Evolutionary conservation across 2,888 invertebrate genomes (phyloP), one percentile per base, ranked within the genome.

Genomic region (Mycalesis mineus): DNA sequence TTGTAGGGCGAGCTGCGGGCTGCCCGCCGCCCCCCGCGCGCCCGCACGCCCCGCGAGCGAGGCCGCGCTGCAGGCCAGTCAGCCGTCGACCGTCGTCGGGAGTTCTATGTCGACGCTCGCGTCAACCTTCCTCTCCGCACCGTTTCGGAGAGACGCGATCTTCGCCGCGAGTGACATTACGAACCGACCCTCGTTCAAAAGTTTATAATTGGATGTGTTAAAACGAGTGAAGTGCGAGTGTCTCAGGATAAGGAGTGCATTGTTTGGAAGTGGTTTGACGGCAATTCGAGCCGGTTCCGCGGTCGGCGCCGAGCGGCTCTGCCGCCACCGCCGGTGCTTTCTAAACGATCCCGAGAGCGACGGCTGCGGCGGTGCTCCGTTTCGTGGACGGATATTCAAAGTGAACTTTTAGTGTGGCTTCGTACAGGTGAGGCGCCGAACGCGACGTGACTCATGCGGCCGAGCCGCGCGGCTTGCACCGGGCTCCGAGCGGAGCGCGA

Each of bases 1-100:
- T 82, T 82, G 74, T 82, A 81, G 85, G 81, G 77, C 81, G 75
- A 71, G 73, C 74, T 72, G 78, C 72, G 74, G 69, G 75, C 68
- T 70, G 70, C 55, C 57, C 40, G 54, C 51, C 62, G 56, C 64
- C 55, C 53, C 62, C 60, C 65, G 54, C 61, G 61, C 53, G 44
- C 61, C 51, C 45, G 75, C 68, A 70, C 69, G 70, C 69, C 67
- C 60, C 55, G 57, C 36, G 55, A 60, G 57, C 64, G 55, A 29
- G 29, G 47, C 52, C 63, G 57, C 61, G 61, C 51, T 57, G 62
- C 58, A 55, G 53, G 57, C 65, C 69, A 70, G 71, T 71, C 66
- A 58, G 65, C 75, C 80, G 73, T 61, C 71, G 71, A 55, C 48
- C 61, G 71, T 62, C 68, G 58, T 48, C 33, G 60, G 13, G 57